These are phyloP conservation scores for Pangasianodon hypophthalmus DNA, from an alignment of 2,113 vertebrate genomes.

Conservation along the genomic window DNA sequence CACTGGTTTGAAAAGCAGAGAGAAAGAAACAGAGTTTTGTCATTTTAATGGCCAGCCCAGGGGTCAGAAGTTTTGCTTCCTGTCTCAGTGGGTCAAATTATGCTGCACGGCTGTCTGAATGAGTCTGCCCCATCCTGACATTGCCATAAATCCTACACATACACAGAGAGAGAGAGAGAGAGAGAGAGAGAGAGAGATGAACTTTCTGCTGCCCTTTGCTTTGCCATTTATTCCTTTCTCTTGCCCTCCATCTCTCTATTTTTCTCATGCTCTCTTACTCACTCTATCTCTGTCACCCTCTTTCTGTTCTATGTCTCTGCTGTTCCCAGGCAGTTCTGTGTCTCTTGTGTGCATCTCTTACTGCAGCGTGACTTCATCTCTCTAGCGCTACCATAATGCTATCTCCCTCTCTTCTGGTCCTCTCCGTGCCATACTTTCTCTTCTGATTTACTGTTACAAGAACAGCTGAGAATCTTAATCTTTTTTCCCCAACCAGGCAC, in stretches of 20 bases:
- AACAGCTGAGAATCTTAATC: constrained; percentile 9
- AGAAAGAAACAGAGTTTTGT: constrained; percentile 45
- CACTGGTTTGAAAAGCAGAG: constrained; percentile 8
- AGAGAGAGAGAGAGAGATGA: constrained; percentile 17
- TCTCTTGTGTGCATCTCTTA: constrained; percentile 50
- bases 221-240: constrained; percentile 32
- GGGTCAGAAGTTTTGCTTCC: constrained; percentile 56
- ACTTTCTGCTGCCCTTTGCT: constrained; percentile 38
- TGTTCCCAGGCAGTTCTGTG: neutral
- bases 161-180: neutral
- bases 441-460: neutral
- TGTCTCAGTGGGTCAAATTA: constrained; percentile 71
- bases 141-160: constrained; percentile 66
- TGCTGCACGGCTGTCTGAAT: constrained; percentile 59
- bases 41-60: constrained; percentile 60
- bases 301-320: constrained; percentile 51
- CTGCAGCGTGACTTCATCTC: constrained; percentile 63
- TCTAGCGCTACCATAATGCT: constrained; percentile 44
- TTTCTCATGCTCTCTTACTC: constrained; percentile 9
- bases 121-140: constrained; percentile 59
- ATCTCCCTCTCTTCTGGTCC: neutral
- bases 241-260: neutral
- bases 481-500: constrained; percentile 27
- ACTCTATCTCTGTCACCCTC: constrained; percentile 39
- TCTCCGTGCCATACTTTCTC: neutral